A percentile compares a stretch with the other conserved stretches of the same genome.
Conservation (phyloP, 2,888 invertebrate species). For the Osmoderma eremita region DNA sequence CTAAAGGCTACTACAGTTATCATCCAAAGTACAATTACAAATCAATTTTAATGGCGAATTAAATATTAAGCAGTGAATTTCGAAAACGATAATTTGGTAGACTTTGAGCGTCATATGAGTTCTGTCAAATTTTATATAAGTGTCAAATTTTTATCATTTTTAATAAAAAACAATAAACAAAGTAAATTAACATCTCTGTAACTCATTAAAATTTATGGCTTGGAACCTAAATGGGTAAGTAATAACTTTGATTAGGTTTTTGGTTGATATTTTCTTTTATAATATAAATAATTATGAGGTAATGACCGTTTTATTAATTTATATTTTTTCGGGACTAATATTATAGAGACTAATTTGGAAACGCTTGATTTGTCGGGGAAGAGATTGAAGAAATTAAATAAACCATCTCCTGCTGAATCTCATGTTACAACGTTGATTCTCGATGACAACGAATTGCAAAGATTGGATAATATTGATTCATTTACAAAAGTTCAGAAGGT, state of each 20-base stretch:
- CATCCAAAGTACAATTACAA: not conserved
- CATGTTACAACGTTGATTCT: constrained; percentile 77
- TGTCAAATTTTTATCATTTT: constrained; percentile 45
- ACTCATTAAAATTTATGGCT: constrained; percentile 39
- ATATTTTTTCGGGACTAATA: constrained; percentile 20
- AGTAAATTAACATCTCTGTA: constrained; percentile 29
- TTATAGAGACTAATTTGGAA: constrained; percentile 60
- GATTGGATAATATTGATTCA: constrained; percentile 87
- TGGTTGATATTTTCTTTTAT: not conserved
- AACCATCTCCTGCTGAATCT: constrained; percentile 76
- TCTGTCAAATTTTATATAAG: constrained; percentile 44
- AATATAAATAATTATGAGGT: not conserved
- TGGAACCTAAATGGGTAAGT: constrained; percentile 46
- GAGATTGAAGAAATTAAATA: constrained; percentile 83
- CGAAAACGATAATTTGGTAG: constrained; percentile 24
- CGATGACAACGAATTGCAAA: constrained; percentile 88
- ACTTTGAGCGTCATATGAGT: constrained; percentile 46
- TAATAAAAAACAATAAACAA: constrained; percentile 42
- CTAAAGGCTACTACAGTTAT: no score
- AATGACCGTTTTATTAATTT: constrained; percentile 7
- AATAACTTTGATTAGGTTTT: not conserved
- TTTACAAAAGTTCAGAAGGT: constrained; percentile 83
- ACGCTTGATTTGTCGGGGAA: constrained; percentile 81
- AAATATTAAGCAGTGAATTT: constrained; percentile 7
- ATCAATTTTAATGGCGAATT: not conserved